A percentile compares a stretch with the other conserved stretches of the same genome.
phyloP scores from a whole-genome alignment of 2,113 vertebrate species.

The Ceyx cyanopectus region DNA sequence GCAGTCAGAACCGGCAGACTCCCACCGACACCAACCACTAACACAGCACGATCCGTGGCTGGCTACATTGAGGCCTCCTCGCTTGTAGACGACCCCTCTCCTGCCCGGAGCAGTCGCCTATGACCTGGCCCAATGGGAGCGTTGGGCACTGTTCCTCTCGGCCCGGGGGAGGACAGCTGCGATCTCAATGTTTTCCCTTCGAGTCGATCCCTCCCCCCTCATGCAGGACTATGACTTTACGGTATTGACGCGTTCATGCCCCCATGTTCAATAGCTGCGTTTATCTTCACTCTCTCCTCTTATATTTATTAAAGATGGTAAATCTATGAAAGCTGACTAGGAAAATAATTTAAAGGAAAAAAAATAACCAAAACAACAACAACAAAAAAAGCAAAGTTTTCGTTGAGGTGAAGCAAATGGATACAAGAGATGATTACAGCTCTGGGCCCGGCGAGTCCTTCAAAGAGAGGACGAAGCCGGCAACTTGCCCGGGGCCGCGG shows the following conservation, averaged over 20 bases:
- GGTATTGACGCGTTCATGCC: not conserved
- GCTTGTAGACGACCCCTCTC: not conserved
- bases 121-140: not conserved
- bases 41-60: not conserved
- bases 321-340: not conserved
- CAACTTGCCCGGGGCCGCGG: not conserved
- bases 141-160: not conserved
- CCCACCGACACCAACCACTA: not conserved
- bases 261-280: not conserved
- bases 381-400: not conserved
- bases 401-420: not conserved
- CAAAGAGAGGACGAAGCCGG: fast-evolving
- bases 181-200: not conserved
- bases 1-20: no score
- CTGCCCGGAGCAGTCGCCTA: not conserved
- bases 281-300: not conserved
- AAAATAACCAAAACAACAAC: no score
- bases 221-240: not conserved
- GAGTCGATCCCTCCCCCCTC: not conserved
- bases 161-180: not conserved
- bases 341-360: not conserved
- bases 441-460: not conserved
- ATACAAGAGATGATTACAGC: fast-evolving
- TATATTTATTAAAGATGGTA: not conserved
- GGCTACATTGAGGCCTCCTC: not conserved